Evolutionary conservation across 2,888 invertebrate species (phyloP).

Genomic region (Trissolcus japonicus): DNA sequence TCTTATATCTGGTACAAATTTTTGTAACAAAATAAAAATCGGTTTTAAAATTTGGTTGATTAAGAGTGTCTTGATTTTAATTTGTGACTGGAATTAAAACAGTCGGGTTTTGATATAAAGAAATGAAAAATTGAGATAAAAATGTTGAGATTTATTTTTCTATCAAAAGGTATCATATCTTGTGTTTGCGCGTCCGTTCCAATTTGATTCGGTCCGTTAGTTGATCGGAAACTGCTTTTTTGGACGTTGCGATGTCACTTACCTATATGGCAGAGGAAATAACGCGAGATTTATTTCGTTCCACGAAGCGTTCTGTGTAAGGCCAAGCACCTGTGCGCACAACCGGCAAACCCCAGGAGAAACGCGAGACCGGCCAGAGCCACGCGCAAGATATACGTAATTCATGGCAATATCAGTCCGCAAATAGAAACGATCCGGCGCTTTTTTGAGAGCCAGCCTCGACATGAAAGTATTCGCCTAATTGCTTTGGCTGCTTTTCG

Average conservation of each 20-base stretch:
- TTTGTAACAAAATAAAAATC: no score
- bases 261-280: conserved; percentile 64
- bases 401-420: conserved; percentile 38
- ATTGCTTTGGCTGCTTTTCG: conserved; percentile 38
- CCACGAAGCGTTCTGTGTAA: conserved; percentile 66
- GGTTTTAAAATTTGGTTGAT: no score
- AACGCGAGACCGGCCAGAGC: conserved; percentile 22
- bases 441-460: conserved; percentile 15
- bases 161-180: conserved; percentile 7
- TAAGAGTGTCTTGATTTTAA: no score
- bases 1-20: no score
- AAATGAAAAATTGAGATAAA: no score
- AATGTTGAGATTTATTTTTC: no score
- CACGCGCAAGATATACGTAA: conserved; percentile 37
- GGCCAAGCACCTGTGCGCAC: conserved; percentile 67
- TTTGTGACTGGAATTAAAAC: no score
- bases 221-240: conserved; percentile 55
- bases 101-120: no score
- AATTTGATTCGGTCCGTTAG: conserved; percentile 37
- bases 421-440: conserved; percentile 20
- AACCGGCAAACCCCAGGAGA: conserved; percentile 55
- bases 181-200: neutral
- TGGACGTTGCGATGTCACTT: conserved; percentile 54
- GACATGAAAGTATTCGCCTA: conserved; percentile 44
- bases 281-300: conserved; percentile 63